Conservation (phyloP, 92 coral and sea anemone genomes). For the Heliopora coerulea region DNA sequence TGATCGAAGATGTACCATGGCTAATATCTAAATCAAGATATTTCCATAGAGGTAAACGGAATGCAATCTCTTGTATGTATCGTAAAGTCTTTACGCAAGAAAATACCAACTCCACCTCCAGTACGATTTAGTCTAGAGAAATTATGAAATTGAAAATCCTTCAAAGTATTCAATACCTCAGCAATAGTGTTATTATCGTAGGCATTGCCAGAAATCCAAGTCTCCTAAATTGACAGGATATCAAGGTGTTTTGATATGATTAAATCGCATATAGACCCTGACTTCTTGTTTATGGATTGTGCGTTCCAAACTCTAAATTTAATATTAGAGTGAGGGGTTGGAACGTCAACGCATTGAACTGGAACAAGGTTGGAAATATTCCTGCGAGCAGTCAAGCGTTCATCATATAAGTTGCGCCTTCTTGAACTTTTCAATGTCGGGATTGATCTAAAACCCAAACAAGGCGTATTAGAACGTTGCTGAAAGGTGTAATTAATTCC, state of each 20-base stretch:
- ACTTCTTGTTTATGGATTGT: constrained; percentile 44
- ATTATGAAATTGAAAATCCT: constrained; percentile 34
- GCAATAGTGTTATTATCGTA: constrained; percentile 32
- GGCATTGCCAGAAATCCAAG: constrained; percentile 32
- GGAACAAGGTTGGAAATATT: constrained; percentile 28
- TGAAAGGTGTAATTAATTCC: background rate
- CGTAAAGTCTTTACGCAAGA: constrained; percentile 35
- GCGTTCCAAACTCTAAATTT: constrained; percentile 43
- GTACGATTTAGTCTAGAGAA: constrained; percentile 28
- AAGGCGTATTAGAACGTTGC: background rate
- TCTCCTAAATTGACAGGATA: constrained; percentile 30
- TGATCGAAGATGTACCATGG: constrained; percentile 38
- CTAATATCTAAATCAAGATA: constrained; percentile 30
- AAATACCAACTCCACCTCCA: constrained; percentile 40
- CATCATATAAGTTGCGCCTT: background rate
- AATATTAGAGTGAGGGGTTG: constrained; percentile 5
- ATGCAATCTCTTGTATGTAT: constrained; percentile 20
- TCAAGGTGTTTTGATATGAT: constrained; percentile 36
- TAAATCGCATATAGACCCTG: constrained; percentile 32
- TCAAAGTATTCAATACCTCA: constrained; percentile 36
- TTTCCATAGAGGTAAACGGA: constrained; percentile 47
- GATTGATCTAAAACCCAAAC: background rate
- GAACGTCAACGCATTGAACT: background rate
- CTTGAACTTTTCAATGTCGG: background rate
- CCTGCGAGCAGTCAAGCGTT: constrained; percentile 14